Evolutionary conservation across 2,888 invertebrate species (phyloP).

Genomic region (Eupithecia exiguata): DNA sequence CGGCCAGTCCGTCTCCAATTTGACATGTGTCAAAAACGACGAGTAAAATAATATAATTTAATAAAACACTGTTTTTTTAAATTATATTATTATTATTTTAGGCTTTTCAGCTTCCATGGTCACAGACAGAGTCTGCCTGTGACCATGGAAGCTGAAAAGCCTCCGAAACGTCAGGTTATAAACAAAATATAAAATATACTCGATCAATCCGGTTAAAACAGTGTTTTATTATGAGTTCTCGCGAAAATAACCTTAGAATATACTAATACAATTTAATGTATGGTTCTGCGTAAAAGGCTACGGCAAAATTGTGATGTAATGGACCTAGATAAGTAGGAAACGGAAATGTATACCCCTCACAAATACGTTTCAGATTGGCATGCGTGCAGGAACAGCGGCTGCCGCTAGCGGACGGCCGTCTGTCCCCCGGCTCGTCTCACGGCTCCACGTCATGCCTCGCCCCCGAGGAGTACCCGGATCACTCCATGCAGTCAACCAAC

Average conservation of each 20-base stretch:
- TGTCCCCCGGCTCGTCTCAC: slow-evolving; percentile 84
- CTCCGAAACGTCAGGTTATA: too few species aligned
- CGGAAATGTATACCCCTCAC: neutral
- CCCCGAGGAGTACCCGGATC: slow-evolving; percentile 81
- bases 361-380: slow-evolving; percentile 87
- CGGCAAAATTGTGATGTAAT: neutral
- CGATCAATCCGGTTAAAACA: too few species aligned
- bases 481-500: slow-evolving; percentile 77
- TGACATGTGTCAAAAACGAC: neutral
- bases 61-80: neutral
- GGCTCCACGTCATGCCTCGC: slow-evolving; percentile 70
- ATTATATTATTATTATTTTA: too few species aligned
- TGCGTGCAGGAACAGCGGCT: slow-evolving; percentile 98
- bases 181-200: too few species aligned
- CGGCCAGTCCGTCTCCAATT: neutral
- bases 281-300: too few species aligned
- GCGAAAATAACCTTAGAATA: too few species aligned
- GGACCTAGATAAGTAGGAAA: neutral
- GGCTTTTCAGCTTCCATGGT: too few species aligned
- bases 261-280: too few species aligned
- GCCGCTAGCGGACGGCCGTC: slow-evolving; percentile 85
- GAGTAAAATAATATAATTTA: neutral
- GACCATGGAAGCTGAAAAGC: too few species aligned
- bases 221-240: too few species aligned
- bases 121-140: too few species aligned